Conservation (phyloP, 2,888 invertebrate genomes). For the Linnaemya vulpina region DNA sequence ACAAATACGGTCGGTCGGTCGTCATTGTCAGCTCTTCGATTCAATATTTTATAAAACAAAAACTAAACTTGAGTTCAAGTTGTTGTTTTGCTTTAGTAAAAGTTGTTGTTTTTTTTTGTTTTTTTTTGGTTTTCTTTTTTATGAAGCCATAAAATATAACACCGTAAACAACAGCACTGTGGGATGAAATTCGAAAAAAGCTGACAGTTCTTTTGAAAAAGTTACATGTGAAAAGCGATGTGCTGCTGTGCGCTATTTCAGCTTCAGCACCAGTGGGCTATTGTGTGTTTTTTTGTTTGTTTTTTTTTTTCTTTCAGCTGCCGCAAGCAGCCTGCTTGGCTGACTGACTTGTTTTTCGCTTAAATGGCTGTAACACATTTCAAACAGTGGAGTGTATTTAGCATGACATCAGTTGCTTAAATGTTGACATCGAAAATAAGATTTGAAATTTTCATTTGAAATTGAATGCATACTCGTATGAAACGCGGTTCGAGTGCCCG, state of each 20-base stretch:
- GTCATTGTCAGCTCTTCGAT: background rate
- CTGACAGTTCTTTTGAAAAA: no score
- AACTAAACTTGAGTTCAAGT: background rate
- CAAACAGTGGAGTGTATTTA: background rate
- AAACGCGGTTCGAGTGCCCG: background rate
- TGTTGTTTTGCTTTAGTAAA: background rate
- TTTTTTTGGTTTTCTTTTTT: background rate
- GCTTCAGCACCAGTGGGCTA: no score
- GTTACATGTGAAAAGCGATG: no score
- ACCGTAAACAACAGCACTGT: no score
- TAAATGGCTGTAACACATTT: background rate
- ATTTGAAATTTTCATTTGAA: background rate
- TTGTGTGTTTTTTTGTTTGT: no score
- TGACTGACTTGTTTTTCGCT: no score
- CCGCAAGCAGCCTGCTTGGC: no score
- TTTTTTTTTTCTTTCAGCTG: background rate
- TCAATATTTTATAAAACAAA: background rate
- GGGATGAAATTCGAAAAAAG: no score
- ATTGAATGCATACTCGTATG: slow-evolving; percentile 3
- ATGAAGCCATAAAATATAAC: no score
- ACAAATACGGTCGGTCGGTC: slow-evolving; percentile 14
- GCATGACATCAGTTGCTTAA: background rate
- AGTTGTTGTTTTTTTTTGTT: background rate
- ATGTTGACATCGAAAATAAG: background rate
- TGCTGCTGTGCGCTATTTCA: no score